These are phyloP conservation scores for Drosophila ambigua DNA, from an alignment of 1,140 invertebrate species.

Conservation along the genomic window DNA sequence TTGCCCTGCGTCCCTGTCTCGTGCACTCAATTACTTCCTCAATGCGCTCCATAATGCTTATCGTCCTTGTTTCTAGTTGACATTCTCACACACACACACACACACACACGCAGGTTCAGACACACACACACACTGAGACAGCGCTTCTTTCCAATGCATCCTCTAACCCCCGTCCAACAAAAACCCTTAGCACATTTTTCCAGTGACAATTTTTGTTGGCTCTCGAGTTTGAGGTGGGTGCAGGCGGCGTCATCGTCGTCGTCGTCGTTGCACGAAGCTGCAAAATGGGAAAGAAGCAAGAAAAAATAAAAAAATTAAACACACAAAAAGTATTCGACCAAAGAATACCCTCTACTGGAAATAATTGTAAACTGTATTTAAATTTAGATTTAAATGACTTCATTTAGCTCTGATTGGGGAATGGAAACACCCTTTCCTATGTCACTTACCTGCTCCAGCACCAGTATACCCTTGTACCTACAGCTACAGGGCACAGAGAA, in stretches of 20 bases:
- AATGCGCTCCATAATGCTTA: constrained; percentile 82
- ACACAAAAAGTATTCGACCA: neutral
- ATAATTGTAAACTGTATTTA: too few species aligned
- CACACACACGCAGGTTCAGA: neutral
- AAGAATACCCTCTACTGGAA: too few species aligned
- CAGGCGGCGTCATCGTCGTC: constrained; percentile 32
- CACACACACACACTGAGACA: neutral
- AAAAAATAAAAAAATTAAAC: constrained; percentile 6
- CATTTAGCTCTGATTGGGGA: too few species aligned
- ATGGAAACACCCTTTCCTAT: too few species aligned
- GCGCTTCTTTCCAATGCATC: constrained; percentile 39
- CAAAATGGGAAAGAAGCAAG: constrained; percentile 54
- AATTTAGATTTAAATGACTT: too few species aligned
- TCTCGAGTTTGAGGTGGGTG: constrained; percentile 35
- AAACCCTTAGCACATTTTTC: constrained; percentile 80
- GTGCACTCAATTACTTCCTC: constrained; percentile 81
- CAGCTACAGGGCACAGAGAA: neutral
- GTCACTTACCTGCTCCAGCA: neutral
- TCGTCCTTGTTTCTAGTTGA: constrained; percentile 82
- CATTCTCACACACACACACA: constrained; percentile 73
- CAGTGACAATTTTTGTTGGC: constrained; percentile 79
- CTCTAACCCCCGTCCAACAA: constrained; percentile 5
- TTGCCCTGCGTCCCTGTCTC: constrained; percentile 72
- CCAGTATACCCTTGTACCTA: too few species aligned
- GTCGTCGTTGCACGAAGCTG: constrained; percentile 71